phyloP scores from a whole-genome alignment of 2,888 invertebrate genomes.

The Endomychus coccineus region DNA sequence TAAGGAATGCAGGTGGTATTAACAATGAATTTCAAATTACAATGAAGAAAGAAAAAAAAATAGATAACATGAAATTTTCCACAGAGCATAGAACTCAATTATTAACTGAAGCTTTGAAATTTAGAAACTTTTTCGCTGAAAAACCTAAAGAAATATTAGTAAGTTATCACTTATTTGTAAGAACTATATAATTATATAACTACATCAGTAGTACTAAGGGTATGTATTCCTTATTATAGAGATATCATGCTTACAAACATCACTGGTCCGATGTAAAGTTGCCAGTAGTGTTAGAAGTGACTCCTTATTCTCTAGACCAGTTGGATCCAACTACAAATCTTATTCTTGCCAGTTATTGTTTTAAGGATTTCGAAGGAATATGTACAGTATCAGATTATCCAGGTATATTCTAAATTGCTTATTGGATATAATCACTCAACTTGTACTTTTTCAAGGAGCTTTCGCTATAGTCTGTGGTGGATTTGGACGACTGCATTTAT shows the following conservation, averaged over 20 bases:
- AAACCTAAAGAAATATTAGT: constrained; percentile 73
- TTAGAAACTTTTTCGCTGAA: constrained; percentile 70
- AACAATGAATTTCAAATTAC: constrained; percentile 70
- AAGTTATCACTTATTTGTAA: constrained; percentile 35
- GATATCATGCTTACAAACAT: constrained; percentile 84
- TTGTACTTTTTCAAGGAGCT: constrained; percentile 48
- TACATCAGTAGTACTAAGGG: not conserved
- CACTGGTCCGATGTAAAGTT: constrained; percentile 94
- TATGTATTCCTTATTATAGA: constrained; percentile 27
- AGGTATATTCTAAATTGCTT: constrained; percentile 37
- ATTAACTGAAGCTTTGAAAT: constrained; percentile 83
- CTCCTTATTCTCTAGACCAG: constrained; percentile 88
- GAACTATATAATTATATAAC: not conserved
- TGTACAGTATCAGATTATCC: constrained; percentile 78
- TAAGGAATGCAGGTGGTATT: constrained; percentile 45
- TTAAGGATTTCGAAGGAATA: constrained; percentile 78
- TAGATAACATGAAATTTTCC: constrained; percentile 92
- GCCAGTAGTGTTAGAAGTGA: constrained; percentile 83
- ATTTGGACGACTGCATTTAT: constrained; percentile 85
- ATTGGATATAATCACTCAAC: not conserved
- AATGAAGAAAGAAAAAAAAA: constrained; percentile 84
- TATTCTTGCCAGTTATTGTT: constrained; percentile 74
- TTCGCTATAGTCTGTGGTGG: constrained; percentile 88
- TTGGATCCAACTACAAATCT: constrained; percentile 79
- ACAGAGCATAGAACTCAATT: constrained; percentile 91